Conservation (phyloP, 2,113 vertebrate species). For the Promerops cafer region DNA sequence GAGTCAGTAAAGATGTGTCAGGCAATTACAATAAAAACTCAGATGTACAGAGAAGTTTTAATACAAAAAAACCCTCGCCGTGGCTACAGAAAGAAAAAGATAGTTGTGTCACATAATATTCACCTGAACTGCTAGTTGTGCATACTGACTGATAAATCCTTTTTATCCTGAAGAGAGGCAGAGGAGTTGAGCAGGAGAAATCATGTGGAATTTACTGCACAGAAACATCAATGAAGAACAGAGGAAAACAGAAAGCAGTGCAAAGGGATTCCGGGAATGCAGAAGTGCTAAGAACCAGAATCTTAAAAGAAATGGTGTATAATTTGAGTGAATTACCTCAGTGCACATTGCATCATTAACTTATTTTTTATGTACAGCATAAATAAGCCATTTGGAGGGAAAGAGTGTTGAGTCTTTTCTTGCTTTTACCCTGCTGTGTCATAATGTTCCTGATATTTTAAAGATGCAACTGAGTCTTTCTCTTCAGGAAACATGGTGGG, state of each 20-base stretch:
- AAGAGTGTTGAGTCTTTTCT: background rate
- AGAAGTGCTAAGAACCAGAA: background rate
- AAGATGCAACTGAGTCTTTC: background rate
- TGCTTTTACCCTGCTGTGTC: background rate
- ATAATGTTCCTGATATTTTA: slow-evolving; percentile 20
- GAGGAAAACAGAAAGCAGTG: background rate
- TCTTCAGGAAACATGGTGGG: slow-evolving; percentile 10
- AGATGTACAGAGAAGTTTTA: background rate
- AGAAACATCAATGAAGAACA: background rate
- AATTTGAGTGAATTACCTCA: background rate
- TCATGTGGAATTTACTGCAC: background rate
- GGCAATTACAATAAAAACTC: background rate
- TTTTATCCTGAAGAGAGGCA: background rate
- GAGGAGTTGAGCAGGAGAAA: background rate
- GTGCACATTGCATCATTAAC: background rate
- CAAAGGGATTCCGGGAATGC: background rate
- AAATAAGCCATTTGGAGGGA: background rate
- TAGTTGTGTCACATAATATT: background rate
- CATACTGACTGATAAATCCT: background rate
- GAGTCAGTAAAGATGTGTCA: background rate
- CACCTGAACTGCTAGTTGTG: background rate
- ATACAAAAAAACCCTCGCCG: background rate
- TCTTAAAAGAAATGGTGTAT: background rate
- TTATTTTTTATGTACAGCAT: background rate
- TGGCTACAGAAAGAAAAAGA: background rate